phyloP scores from a whole-genome alignment of 1,140 invertebrate genomes.

The Samia ricini region DNA sequence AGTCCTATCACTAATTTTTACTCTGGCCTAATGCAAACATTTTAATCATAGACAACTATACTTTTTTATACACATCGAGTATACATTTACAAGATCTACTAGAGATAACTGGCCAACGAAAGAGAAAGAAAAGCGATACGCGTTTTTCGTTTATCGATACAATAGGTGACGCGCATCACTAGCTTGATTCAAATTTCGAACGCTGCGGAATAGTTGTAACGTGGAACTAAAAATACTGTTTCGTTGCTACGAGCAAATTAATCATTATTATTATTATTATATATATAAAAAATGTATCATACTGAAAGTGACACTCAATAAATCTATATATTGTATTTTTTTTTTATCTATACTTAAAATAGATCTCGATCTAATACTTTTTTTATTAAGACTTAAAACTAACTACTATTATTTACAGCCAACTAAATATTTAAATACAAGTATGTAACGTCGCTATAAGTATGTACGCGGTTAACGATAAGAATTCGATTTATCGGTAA shows the following conservation, averaged over 20 bases:
- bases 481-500: not conserved
- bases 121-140: conserved; percentile 15
- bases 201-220: not conserved
- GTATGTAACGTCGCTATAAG: conserved; percentile 5
- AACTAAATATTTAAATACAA: conserved; percentile 27
- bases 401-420: conserved; percentile 54
- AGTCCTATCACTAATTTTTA: conserved; percentile 27
- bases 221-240: conserved; percentile 52
- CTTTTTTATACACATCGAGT: conserved; percentile 49
- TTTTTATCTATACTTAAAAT: conserved; percentile 59
- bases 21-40: conserved; percentile 32
- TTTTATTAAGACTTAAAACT: conserved; percentile 34
- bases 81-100: conserved; percentile 40
- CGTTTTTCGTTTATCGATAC: not conserved
- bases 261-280: not conserved
- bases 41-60: conserved; percentile 35
- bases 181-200: not conserved
- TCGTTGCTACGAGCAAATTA: conserved; percentile 68
- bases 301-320: conserved; percentile 39
- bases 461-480: conserved; percentile 11
- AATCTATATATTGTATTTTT: conserved; percentile 19
- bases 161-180: not conserved
- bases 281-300: conserved; percentile 46
- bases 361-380: conserved; percentile 63
- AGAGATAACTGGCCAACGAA: conserved; percentile 22